These are phyloP conservation scores for Gobio gobio DNA, from an alignment of 2,113 vertebrate species.

Conservation along the genomic window DNA sequence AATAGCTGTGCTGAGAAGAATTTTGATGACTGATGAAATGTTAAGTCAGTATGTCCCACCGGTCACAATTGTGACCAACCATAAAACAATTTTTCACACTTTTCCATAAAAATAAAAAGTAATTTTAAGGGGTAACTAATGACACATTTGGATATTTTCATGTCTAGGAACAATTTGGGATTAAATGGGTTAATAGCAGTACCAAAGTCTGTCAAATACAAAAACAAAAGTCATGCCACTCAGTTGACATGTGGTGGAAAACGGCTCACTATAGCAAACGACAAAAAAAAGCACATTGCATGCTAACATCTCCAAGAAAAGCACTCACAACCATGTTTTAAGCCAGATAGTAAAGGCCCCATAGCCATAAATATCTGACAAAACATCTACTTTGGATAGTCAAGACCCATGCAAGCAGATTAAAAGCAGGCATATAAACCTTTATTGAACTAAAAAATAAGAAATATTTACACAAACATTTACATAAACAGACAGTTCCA, in stretches of 20 bases:
- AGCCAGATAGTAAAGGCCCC: not conserved
- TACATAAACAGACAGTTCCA: slow-evolving; percentile 49
- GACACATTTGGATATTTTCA: too few relatives aligned
- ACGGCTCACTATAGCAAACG: not conserved
- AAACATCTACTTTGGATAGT: not conserved
- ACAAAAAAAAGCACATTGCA: too few relatives aligned
- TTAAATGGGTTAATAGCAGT: not conserved
- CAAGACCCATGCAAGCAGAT: slow-evolving; percentile 10
- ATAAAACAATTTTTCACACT: too few relatives aligned
- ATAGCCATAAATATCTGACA: not conserved
- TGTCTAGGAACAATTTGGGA: too few relatives aligned
- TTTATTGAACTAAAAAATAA: slow-evolving; percentile 52
- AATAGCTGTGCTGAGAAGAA: too few relatives aligned
- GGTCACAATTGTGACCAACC: too few relatives aligned
- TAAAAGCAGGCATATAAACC: slow-evolving; percentile 50
- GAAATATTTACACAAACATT: slow-evolving; percentile 58
- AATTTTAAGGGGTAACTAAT: too few relatives aligned
- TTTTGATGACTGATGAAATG: too few relatives aligned
- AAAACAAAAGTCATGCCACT: not conserved
- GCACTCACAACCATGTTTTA: not conserved
- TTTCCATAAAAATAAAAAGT: too few relatives aligned
- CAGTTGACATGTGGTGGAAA: not conserved
- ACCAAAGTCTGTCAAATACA: not conserved
- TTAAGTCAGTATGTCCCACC: too few relatives aligned
- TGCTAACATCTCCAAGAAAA: not conserved